Evolutionary conservation across 2,797 vertebrate genomes (phyloP), one percentile per base, ranked within the genome.

Genomic region (Manis pentadactyla): DNA sequence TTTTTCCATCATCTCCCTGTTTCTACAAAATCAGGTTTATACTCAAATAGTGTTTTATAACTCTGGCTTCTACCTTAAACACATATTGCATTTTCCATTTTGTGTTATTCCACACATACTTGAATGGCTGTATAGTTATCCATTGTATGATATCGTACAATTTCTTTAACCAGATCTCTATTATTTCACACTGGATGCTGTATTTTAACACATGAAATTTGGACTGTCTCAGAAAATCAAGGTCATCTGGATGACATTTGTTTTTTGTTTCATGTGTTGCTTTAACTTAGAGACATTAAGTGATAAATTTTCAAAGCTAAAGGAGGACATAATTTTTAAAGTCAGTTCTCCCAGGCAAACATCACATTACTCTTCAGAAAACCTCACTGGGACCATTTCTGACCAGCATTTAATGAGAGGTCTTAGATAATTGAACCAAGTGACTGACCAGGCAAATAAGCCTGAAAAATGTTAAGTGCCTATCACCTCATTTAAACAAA

Each of bases 251-350:
- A 59, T 39, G 75, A 69, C 25, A 39, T 17, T 39, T 91, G 42
- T 91, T 51, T 82, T 95, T 83, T 74, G 11, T 64, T 90, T 93
- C n/a, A 55, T 84, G 59, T 25, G 64, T 92, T 92, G 46, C 27
- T 81, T 90, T 85, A 94, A 85, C 49, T 93, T 55, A 93, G 55
- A 84, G 74, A 83, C n/a, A 5, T 2, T 37, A 71, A 61, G 34
- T 46, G 73, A n/a, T 63, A 68, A 1, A 57, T 37, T 93, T 94
- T 90, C 46, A 75, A 25, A 71, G 59, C 42, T 66, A 90, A 83
- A 93, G 46, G 59, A 85, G 66, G 25, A 73, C 27, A 66, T 82
- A 49, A 64, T 73, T 90, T 92, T 89, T 74, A 68, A 84, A 93
- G 49, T 25, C 12, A 3, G 15, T 46, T 86, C 73, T 84, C 4